Evolutionary conservation across 2,113 vertebrate genomes (phyloP), one percentile per base, ranked within the genome.

Genomic region (Paralichthys olivaceus): DNA sequence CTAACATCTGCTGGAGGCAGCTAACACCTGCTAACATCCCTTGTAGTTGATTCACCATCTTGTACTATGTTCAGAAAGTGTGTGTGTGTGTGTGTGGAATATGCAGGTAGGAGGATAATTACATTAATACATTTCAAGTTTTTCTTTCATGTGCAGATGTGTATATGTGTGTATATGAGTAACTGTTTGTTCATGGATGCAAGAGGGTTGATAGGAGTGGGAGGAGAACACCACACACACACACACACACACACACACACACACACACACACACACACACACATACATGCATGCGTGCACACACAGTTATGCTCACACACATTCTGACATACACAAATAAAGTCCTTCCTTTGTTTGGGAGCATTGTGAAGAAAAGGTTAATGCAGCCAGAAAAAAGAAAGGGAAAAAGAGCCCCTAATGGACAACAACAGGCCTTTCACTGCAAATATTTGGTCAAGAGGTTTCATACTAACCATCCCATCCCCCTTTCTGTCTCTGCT

Each of bases 341-440:
- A 87, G 76, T 76, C 12, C n/a, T n/a, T 34, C 14, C 64, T 84
- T 91, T 88, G 81, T 89, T 84, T 11, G 5, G 58, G 20, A 67
- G 83, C 70, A 59, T 59, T 87, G 86, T 77, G 75, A 63, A 72
- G 68, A 72, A 66, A 82, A 90, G 78, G 89, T 83, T 89, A 86
- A 85, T 91, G 84, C 70, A 83, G 57, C 79, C 85, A 79, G 79
- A 79, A 17, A 81, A 55, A 29, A 63, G 34, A 84, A 81, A 61
- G 57, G 59, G 53, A 54, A 26, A 75, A 71, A 70, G 55, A 80
- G 54, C 12, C 74, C 70, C 64, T 86, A 89, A 89, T 86, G 79
- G 86, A 87, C 77, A 84, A 74, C 23, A 60, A 87, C 43, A 56
- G 47, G 76, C 77, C 76, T 88, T 89, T 89, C 86, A 84, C 56